Evolutionary conservation across 2,113 vertebrate species (phyloP), one percentile per base, ranked within the genome.

Genomic region (Podarcis cretensis): DNA sequence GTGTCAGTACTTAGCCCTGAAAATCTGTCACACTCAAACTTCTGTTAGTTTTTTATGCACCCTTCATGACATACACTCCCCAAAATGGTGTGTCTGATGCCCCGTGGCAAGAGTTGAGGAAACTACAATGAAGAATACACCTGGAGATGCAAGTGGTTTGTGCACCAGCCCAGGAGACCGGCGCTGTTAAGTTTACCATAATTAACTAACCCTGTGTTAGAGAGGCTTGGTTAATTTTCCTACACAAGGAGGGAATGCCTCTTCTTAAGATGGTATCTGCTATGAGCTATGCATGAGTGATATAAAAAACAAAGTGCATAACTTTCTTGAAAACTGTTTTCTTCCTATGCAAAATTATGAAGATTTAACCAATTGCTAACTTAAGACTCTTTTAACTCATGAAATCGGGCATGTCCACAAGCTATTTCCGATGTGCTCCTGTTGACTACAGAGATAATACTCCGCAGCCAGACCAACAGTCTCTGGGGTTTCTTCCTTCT

Each of bases 401-500:
- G n/a, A 21, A 6, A 48, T 74, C 43, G 8, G 43, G 43, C 43
- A 48, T 48, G 43, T 75, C 54, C 25, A 59, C 35, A 59, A 65
- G 25, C 27, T 86, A 16, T 4, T 32, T 37, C 84, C 3, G 57
- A 10, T 5, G 16, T 3, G 30, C 54, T 84, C 5, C 8, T 35
- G 4, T 3, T 16, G 18, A 21, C 48, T 20, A 2, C 40, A 14
- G 3, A 2, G 40, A 79, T 2, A 83, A 83, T 1, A 6, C 68
- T 32, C 30, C 0, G 63, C 6, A 76, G 18, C 16, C 25, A 18
- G 10, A 2, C 8, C 43, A 71, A 20, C 16, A 5, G 6, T 27
- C 76, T 16, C 4, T 9, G 1, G 18, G 23, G 21, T 14, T n/a
- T 78, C n/a, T 57, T 30, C 14, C 0, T 6, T 6, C 40, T 30